Evolutionary conservation across 2,888 invertebrate species (phyloP), one percentile per base, ranked within the genome.

Genomic region (Caenorhabditis wallacei): DNA sequence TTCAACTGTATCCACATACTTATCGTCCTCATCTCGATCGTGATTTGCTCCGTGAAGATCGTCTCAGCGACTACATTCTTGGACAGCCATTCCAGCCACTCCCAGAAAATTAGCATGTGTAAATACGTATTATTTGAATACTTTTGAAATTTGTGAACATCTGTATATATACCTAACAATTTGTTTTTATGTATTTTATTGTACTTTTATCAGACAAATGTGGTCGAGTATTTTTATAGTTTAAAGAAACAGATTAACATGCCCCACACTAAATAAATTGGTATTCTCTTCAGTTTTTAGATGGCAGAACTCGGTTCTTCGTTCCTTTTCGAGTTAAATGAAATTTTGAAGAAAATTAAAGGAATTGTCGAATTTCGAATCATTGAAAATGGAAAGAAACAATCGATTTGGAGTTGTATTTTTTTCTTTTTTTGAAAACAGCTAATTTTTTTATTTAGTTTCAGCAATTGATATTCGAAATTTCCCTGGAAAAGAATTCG

Each of bases 1-100:
- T 70, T 7, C 78, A 72, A 30, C 63, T 82, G 7, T 82, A 64
- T 35, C 78, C 79, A 5, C 57, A 74, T 48, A 82, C 82, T 1
- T 82, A 82, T 63, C 78, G 79, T 11, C n/a, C 63, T 13, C 82
- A 82, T 26, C 43, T 82, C 18, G 82, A 82, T 61, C 82, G 82
- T 35, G 82, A 82, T 51, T 46, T 82, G 64, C 71, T 66, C 2
- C 75, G 82, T 16, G 82, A 82, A 57, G 82, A 76, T 18, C 64
- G 71, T 30, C 48, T 82, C 66, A 76, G 76, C 53, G 66, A 70
- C 70, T 82, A 82, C 63, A 75, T 82, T 22, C 70, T 82, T 16
- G 53, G 56, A 20, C 61, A 74, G 35, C 74, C 72, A 35, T 40
- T 80, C 2, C 56, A 69, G 18, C 80, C 80, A 26, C 61, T 74